Conservation (phyloP, 1,140 invertebrate genomes). For the Chironomus striatipennis region DNA sequence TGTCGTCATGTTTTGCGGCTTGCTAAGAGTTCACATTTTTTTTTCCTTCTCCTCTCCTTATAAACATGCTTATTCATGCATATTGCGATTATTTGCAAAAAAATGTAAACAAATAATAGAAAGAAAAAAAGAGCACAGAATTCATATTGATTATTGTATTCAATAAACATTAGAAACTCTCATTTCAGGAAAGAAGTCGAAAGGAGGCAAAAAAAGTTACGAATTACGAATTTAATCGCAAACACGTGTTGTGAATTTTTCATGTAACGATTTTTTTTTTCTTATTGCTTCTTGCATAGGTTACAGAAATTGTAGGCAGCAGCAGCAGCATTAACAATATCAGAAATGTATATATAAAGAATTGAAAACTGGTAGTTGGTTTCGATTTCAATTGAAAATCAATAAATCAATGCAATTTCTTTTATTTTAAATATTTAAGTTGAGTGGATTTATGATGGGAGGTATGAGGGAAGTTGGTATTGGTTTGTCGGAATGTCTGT, state of each 20-base stretch:
- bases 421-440: too few species aligned
- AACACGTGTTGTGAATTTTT: conserved; percentile 13
- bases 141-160: neutral
- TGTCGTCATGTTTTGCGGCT: neutral
- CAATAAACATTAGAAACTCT: neutral
- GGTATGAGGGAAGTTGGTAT: too few species aligned
- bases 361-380: conserved; percentile 7
- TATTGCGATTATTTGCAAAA: neutral
- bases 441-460: too few species aligned
- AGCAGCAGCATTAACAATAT: too few species aligned
- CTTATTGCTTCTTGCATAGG: neutral
- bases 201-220: neutral
- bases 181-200: neutral
- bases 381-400: conserved; percentile 14
- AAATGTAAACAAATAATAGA: neutral
- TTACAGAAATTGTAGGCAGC: neutral
- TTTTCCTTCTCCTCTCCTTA: neutral
- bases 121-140: neutral
- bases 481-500: too few species aligned
- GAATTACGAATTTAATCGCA: conserved; percentile 3
- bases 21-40: neutral
- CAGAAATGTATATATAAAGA: neutral
- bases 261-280: neutral
- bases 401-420: neutral
- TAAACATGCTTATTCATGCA: neutral